Percentiles rank a stretch among this genome's conserved stretches.
Conservation (phyloP, 2,888 invertebrate genomes). For the Heliconius aoede region DNA sequence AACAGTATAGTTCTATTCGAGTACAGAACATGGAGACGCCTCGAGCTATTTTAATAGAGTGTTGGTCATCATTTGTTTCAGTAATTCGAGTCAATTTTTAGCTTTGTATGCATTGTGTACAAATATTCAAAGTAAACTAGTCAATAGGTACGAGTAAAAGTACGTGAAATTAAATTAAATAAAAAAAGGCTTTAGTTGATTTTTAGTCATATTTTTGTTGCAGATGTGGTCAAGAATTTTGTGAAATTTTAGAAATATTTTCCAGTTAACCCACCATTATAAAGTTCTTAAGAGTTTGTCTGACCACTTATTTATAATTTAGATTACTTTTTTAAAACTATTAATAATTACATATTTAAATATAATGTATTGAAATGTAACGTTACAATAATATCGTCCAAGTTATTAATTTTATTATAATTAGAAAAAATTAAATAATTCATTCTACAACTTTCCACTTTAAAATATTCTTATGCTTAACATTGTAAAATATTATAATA, state of each 20-base stretch:
- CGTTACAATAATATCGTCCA: background rate
- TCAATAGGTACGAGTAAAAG: background rate
- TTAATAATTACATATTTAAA: too few relatives aligned
- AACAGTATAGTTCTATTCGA: slow-evolving; percentile 19
- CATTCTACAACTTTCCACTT: background rate
- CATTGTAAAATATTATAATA: background rate
- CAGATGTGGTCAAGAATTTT: too few relatives aligned
- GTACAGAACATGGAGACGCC: slow-evolving; percentile 28
- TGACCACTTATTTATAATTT: too few relatives aligned
- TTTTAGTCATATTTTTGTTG: too few relatives aligned
- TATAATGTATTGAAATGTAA: too few relatives aligned
- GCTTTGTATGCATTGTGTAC: slow-evolving; percentile 37
- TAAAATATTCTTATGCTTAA: background rate
- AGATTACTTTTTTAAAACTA: too few relatives aligned
- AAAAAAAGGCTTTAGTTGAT: background rate
- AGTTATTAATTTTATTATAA: too few relatives aligned
- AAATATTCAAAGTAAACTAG: slow-evolving; percentile 11
- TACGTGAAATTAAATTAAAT: too few relatives aligned
- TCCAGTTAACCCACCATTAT: too few relatives aligned
- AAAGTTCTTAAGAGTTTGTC: too few relatives aligned
- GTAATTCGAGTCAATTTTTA: slow-evolving; percentile 36
- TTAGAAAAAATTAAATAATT: too few relatives aligned
- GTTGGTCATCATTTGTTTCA: slow-evolving; percentile 40
- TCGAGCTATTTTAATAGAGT: slow-evolving; percentile 35
- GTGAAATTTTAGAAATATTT: too few relatives aligned